These are phyloP conservation scores for Gymnorhina tibicen DNA, from an alignment of 2,113 vertebrate species.

Conservation along the genomic window DNA sequence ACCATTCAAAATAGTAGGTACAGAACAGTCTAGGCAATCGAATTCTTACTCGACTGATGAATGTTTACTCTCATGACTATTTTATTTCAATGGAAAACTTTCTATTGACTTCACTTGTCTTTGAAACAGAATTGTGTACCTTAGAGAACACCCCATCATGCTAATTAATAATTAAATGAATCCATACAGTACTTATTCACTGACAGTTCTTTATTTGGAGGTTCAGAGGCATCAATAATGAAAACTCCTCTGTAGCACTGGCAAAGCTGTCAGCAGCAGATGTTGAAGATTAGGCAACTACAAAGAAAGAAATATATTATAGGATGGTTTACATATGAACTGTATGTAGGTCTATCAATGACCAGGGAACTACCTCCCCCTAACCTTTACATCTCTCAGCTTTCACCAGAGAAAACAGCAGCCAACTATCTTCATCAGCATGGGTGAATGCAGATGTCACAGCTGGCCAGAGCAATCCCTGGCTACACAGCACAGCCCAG, in stretches of 20 bases:
- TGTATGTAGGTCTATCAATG: not conserved
- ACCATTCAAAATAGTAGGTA: not conserved
- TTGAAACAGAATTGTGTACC: slow-evolving; percentile 10
- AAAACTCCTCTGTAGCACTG: not conserved
- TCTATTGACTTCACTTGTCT: slow-evolving; percentile 35
- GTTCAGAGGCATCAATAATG: slow-evolving; percentile 29
- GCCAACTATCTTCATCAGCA: not conserved
- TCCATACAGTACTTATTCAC: slow-evolving; percentile 48
- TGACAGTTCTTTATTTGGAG: not conserved
- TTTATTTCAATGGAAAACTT: slow-evolving; percentile 36
- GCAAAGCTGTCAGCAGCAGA: not conserved
- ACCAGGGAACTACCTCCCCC: not conserved
- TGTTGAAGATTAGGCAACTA: not conserved
- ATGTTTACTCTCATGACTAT: slow-evolving; percentile 11
- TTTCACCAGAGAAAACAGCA: not conserved
- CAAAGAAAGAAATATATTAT: not conserved
- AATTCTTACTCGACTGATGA: not conserved
- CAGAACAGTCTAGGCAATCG: not conserved
- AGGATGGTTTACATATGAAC: not conserved
- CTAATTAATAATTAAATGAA: slow-evolving; percentile 51
- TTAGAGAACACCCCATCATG: not conserved
- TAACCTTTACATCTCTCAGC: not conserved
- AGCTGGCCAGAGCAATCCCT: not conserved
- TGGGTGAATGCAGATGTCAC: not conserved
- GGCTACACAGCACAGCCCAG: not conserved